Base-by-base conservation (phyloP, 2,888 invertebrate species). In the Acanthosoma haemorrhoidale region DNA sequence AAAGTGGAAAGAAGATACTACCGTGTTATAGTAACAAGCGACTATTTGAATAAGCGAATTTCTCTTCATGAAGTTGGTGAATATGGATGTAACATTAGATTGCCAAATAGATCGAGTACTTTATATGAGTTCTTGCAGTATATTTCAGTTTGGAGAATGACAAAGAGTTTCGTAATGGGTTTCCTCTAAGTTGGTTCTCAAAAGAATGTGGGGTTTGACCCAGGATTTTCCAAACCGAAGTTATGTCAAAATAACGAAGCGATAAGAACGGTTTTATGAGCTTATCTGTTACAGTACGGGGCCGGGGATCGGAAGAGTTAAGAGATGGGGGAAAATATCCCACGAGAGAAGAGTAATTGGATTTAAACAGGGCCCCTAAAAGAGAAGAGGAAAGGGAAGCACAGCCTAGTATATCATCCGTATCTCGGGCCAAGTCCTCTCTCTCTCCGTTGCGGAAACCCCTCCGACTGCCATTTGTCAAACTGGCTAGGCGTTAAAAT, bases 341-440 rank as follows among this genome's bases (percentile, higher is more conserved):
- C 39, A 43, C 32, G n/a, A 60, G 43, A 61, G 57, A 39, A 29
- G 82, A 83, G 82, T 81, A 82, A 82, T 73, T 82, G 82, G 83
- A 83, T 83, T 81, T 82, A 83, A 83, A 82, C 83, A 83, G 82
- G 79, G 81, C 82, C 82, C 82, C 81, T 80, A 80, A 81, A 77
- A 79, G 81, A 80, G 81, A 82, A 39, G 68, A 18, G 34, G 31
- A 13, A 72, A 36, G 43, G 39, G 18, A 29, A 68, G 67, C 51
- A 59, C 36, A 36, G 58, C 18, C 21, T 25, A 51, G 21, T 51
- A 51, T 25, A 51, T 51, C 51, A 74, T 70, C 9, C 5, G 71
- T 60, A 71, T 71, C 69, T 70, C 36, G 61, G 71, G 71, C 73
- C 38, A 73, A 73, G 75, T 76, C 76, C 75, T 74, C 73, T 73